Evolutionary conservation across 2,113 vertebrate species (phyloP).

Genomic region (Corynorhinus townsendii): DNA sequence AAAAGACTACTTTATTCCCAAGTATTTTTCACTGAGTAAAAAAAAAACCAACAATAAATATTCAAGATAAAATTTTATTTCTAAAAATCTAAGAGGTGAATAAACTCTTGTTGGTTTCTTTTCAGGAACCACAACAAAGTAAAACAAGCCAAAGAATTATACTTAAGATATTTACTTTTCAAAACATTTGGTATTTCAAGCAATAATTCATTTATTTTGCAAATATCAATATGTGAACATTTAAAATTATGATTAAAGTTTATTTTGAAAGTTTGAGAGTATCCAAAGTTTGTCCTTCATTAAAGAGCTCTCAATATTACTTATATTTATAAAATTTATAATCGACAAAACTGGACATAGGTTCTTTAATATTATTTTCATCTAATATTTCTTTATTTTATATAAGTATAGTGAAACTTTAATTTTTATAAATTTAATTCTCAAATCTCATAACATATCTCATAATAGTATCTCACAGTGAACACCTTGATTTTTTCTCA

Average conservation of each 20-base stretch:
- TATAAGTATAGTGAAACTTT: not conserved
- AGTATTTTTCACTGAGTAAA: not conserved
- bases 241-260: not conserved
- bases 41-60: constrained; percentile 2
- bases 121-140: not conserved
- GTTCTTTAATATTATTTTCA: not conserved
- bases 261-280: not conserved
- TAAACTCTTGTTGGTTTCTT: not conserved
- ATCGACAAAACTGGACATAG: not conserved
- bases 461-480: not conserved
- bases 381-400: not conserved
- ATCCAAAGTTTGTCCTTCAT: not conserved
- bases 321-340: not conserved
- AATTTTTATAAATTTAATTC: not conserved
- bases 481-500: not conserved
- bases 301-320: not conserved
- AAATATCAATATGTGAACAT: not conserved
- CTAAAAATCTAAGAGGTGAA: not conserved
- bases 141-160: not conserved
- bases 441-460: not conserved
- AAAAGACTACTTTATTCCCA: constrained; percentile 36
- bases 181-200: not conserved
- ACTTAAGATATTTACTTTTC: not conserved
- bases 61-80: not conserved
- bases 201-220: not conserved